A percentile compares a stretch with the other conserved stretches of the same genome.
Conservation (phyloP, 2,113 vertebrate genomes). For the Felis chaus region DNA sequence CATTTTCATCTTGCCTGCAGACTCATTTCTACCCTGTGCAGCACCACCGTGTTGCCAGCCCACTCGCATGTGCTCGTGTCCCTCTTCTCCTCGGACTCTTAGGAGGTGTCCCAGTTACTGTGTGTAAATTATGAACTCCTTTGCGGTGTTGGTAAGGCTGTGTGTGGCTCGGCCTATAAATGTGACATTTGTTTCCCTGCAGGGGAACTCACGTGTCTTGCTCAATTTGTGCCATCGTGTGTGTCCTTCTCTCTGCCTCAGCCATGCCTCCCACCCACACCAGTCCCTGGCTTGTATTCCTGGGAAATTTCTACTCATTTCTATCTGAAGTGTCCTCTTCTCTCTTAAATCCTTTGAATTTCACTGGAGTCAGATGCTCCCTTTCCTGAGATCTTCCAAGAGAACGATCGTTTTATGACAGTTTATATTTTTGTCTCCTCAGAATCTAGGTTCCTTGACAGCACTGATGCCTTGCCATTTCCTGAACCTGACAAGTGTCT, state of each 20-base stretch:
- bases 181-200: background rate
- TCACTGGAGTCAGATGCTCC: background rate
- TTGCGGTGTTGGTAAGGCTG: background rate
- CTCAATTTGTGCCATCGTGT: background rate
- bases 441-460: background rate
- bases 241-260: background rate
- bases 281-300: background rate
- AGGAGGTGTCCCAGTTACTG: background rate
- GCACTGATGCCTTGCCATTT: background rate
- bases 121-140: background rate
- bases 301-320: background rate
- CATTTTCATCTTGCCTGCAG: background rate
- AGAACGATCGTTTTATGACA: background rate
- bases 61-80: fast-evolving
- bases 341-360: background rate
- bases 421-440: background rate
- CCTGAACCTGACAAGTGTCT: background rate
- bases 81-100: background rate
- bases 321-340: background rate
- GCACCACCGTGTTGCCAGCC: fast-evolving
- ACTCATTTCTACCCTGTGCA: fast-evolving
- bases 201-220: too few species aligned
- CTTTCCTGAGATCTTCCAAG: background rate
- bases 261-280: fast-evolving
- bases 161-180: background rate